A percentile compares a stretch with the other conserved stretches of the same genome.
Evolutionary conservation across 2,113 vertebrate genomes (phyloP).

Genomic region (Etheostoma cragini): DNA sequence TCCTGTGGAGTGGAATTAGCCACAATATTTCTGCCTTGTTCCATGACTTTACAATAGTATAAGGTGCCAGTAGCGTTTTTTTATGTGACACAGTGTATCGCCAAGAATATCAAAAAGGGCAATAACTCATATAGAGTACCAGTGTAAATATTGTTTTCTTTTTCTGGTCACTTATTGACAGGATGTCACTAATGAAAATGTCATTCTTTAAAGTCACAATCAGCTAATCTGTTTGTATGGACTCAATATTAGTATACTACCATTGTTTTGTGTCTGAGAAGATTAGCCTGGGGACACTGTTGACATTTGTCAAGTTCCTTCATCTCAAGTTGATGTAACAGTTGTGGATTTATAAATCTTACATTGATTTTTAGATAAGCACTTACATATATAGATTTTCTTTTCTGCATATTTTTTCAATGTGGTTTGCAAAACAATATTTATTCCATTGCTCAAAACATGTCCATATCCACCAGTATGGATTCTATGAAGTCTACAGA

Average conservation of each 20-base stretch:
- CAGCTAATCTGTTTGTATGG: not conserved
- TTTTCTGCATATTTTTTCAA: conserved; percentile 60
- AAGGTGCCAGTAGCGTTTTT: not conserved
- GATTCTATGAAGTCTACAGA: conserved; percentile 65
- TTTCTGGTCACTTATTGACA: not conserved
- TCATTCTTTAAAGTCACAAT: conserved; percentile 1
- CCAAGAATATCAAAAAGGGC: not conserved
- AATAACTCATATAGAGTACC: not conserved
- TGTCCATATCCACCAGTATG: conserved; percentile 73
- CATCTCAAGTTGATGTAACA: conserved; percentile 31
- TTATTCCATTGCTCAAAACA: conserved; percentile 68
- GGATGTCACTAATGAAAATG: not conserved
- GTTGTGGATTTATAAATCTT: conserved; percentile 42
- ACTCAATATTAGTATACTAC: not conserved
- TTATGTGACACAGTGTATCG: not conserved
- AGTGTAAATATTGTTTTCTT: not conserved
- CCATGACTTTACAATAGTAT: not conserved
- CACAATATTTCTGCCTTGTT: not conserved
- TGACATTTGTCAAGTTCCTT: conserved; percentile 15
- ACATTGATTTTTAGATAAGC: conserved; percentile 60
- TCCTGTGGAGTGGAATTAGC: not conserved
- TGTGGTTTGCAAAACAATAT: conserved; percentile 21
- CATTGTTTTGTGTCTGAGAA: conserved; percentile 19
- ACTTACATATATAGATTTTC: conserved; percentile 53
- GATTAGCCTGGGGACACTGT: conserved; percentile 34